Evolutionary conservation across 2,113 vertebrate genomes (phyloP).

Genomic region (Nothobranchius kuhntae): DNA sequence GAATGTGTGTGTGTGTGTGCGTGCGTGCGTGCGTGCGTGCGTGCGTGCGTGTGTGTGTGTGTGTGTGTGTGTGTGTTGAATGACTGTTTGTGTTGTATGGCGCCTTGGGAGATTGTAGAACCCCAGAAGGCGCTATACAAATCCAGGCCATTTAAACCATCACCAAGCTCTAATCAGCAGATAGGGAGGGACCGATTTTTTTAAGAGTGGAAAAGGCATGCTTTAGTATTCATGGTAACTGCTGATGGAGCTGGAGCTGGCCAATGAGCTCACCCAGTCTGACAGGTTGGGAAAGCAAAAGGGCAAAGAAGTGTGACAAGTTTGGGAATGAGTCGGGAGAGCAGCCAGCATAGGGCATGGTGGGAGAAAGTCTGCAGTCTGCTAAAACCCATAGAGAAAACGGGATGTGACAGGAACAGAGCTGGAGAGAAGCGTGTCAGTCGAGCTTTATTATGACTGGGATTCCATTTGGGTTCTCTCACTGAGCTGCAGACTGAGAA

Average conservation of each 20-base stretch:
- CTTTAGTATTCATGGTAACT: constrained; percentile 56
- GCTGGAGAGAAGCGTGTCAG: neutral
- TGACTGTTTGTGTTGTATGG: too few relatives aligned
- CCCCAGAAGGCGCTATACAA: too few relatives aligned
- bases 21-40: too few relatives aligned
- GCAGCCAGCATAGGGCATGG: constrained; percentile 19
- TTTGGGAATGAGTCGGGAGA: constrained; percentile 55
- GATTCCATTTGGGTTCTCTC: constrained; percentile 3
- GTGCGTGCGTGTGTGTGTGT: too few relatives aligned
- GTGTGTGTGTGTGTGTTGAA: too few relatives aligned
- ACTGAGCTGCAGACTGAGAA: neutral
- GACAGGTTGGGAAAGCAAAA: constrained; percentile 24
- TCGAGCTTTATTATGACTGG: neutral
- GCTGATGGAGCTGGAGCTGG: constrained; percentile 14
- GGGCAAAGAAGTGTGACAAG: constrained; percentile 53
- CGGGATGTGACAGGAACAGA: constrained; percentile 13
- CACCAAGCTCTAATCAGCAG: too few relatives aligned
- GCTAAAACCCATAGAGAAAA: constrained; percentile 4
- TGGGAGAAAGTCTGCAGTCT: constrained; percentile 30
- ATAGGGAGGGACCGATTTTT: too few relatives aligned
- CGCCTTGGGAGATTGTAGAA: too few relatives aligned
- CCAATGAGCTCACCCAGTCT: constrained; percentile 14
- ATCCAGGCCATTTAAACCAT: too few relatives aligned
- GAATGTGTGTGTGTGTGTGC: too few relatives aligned
- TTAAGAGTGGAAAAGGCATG: constrained; percentile 3